Base-by-base conservation (phyloP, 2,797 vertebrate species). In the Rhabdomys pumilio region DNA sequence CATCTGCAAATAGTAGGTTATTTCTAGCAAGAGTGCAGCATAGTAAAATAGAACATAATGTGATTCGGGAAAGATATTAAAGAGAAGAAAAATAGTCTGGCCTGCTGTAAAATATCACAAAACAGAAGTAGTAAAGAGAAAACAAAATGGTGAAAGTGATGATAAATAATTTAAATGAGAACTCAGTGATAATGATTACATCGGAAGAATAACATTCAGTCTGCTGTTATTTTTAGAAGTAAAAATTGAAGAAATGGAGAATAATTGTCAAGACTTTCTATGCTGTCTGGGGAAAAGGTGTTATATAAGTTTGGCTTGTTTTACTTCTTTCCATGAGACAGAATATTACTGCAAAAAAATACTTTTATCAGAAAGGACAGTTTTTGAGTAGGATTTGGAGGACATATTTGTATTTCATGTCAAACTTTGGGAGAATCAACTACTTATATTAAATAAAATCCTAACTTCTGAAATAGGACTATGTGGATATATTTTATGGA, bases 261-360 rank as follows among this genome's bases (percentile, higher is more conserved):
- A 88, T 95, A 90, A 95, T 53, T 95, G 31, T 92, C 12, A 19
- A 88, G 53, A 59, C 6, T 22, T 93, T 83, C 80, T 84, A 69
- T 85, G 38, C 17, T 85, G 53, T 85, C 84, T 80, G 31, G 29
- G 81, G 72, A 53, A 97, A 93, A 88, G 12, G 53, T 93, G 53
- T 90, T 94, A 96, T 59, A 47, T 94, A 97, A 96, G 53, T 94
- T 41, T 95, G 82, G 88, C 50, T 96, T 96, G 89, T 80, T 97
- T 91, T 93, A 77, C 34, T 95, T 95, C 61, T 89, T 97, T 26
- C 73, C 61, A 86, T 91, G 41, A 83, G 55, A 38, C 29, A 93
- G 47, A 92, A 61, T 91, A 82, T 90, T 85, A 88, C 34, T 92
- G 87, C 50, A 91, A 92, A 85, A 89, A 94, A 91, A 63, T 50